These are phyloP conservation scores for Cryptophagus acutangulus DNA, from an alignment of 2,888 invertebrate genomes.

Conservation along the genomic window DNA sequence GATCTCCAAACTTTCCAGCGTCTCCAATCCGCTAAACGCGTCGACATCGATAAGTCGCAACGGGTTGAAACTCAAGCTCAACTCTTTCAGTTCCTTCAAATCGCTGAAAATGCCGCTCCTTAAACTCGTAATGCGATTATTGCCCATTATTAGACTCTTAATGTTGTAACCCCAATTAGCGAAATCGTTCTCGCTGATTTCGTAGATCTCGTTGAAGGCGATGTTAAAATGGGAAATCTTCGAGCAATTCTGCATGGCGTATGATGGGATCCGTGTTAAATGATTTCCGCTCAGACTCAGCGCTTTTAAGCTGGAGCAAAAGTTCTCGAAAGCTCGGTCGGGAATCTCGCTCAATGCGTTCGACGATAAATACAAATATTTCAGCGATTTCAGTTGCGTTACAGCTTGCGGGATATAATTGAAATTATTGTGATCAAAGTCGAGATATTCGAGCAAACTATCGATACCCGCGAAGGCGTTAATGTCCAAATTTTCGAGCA, in stretches of 20 bases:
- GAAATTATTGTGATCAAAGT: conserved; percentile 76
- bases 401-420: conserved; percentile 66
- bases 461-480: conserved; percentile 70
- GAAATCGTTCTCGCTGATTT: conserved; percentile 73
- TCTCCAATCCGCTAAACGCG: conserved; percentile 72
- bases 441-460: conserved; percentile 72
- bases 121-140: conserved; percentile 75
- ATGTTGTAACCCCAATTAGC: conserved; percentile 72
- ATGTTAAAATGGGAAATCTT: conserved; percentile 81
- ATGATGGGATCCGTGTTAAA: conserved; percentile 66
- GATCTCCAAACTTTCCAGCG: conserved; percentile 76
- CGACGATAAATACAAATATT: conserved; percentile 78
- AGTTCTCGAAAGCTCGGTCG: conserved; percentile 58
- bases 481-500: conserved; percentile 63
- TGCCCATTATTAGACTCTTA: conserved; percentile 74
- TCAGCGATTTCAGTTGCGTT: conserved; percentile 61
- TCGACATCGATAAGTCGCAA: conserved; percentile 75
- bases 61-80: conserved; percentile 88
- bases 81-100: conserved; percentile 73
- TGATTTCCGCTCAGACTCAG: conserved; percentile 78
- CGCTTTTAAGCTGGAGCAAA: conserved; percentile 63
- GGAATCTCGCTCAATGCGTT: conserved; percentile 64
- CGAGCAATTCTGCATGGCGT: conserved; percentile 65
- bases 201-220: conserved; percentile 80
- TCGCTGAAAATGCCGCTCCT: conserved; percentile 68